These are phyloP conservation scores for Pteruthius melanotis DNA, from an alignment of 2,113 vertebrate genomes.

Conservation along the genomic window DNA sequence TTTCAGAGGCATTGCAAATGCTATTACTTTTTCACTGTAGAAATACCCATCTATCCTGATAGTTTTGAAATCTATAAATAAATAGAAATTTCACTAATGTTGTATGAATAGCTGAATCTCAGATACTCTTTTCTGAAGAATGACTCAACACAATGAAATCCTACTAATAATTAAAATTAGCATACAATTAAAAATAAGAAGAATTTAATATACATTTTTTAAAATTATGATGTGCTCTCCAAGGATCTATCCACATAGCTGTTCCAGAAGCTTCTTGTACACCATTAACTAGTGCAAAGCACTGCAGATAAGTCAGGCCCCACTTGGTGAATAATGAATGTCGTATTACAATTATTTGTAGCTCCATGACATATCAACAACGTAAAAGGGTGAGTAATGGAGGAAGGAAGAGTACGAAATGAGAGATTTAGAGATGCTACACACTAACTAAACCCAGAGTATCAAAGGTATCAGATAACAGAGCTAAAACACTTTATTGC, in stretches of 20 bases:
- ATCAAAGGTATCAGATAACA: neutral
- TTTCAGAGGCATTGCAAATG: conserved; percentile 47
- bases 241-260: neutral
- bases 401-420: neutral
- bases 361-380: neutral
- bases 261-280: neutral
- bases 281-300: neutral
- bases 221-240: neutral
- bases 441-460: neutral
- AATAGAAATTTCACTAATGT: conserved; percentile 51
- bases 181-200: conserved; percentile 31
- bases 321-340: neutral
- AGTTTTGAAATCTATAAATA: conserved; percentile 41
- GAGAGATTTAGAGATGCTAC: neutral
- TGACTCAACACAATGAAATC: conserved; percentile 30
- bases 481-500: neutral
- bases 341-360: neutral
- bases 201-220: conserved; percentile 24
- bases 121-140: conserved; percentile 31
- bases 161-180: conserved; percentile 58
- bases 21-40: conserved; percentile 8
- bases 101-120: conserved; percentile 18
- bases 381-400: neutral
- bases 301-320: neutral
- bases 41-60: conserved; percentile 43